Conservation (phyloP, 2,888 invertebrate genomes). For the Ennomos quercinarius region DNA sequence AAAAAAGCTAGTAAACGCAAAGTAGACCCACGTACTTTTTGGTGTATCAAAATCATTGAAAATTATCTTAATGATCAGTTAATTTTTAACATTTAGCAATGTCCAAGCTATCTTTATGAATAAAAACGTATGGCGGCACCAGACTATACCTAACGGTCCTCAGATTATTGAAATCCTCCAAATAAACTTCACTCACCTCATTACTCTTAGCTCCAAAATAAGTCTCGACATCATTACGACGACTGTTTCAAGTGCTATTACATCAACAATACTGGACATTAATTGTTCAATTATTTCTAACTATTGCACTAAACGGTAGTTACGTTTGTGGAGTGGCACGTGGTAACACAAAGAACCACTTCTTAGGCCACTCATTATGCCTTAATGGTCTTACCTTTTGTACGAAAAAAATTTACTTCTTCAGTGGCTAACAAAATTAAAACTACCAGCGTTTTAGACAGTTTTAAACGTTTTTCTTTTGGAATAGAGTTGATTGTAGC, state of each 20-base stretch:
- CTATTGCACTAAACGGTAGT: conserved; percentile 81
- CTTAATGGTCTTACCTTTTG: conserved; percentile 78
- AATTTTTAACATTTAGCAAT: too few species aligned
- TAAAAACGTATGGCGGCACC: too few species aligned
- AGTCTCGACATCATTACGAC: conserved; percentile 73
- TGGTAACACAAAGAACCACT: conserved; percentile 78
- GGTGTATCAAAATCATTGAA: too few species aligned
- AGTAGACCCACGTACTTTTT: too few species aligned
- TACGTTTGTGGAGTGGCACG: conserved; percentile 74
- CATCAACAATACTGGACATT: conserved; percentile 65
- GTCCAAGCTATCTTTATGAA: too few species aligned
- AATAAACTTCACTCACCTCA: conserved; percentile 22
- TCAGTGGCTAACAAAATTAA: conserved; percentile 55
- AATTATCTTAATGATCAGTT: too few species aligned
- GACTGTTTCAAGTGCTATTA: conserved; percentile 76
- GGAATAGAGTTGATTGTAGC: conserved; percentile 29
- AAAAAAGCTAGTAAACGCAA: too few species aligned
- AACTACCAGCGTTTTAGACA: conserved; percentile 5
- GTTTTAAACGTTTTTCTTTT: conserved; percentile 42
- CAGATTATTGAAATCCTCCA: conserved; percentile 4
- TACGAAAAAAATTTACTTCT: conserved; percentile 72
- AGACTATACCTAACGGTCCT: neutral
- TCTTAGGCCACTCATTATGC: conserved; percentile 81
- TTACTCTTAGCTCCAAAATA: conserved; percentile 34
- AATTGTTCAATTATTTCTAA: conserved; percentile 82